These are phyloP conservation scores for Candidula unifasciata DNA, from an alignment of 2,888 invertebrate genomes.

Conservation along the genomic window DNA sequence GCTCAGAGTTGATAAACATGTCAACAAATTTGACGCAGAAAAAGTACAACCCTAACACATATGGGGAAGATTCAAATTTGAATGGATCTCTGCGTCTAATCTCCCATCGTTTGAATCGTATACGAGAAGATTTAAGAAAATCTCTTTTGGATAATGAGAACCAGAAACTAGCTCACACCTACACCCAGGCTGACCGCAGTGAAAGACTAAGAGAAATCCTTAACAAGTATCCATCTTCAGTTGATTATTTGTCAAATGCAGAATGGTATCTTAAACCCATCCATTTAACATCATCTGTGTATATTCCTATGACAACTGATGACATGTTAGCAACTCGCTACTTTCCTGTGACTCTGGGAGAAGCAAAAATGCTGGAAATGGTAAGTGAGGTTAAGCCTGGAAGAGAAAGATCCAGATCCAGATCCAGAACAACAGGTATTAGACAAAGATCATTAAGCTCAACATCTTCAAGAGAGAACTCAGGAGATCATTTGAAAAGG, in stretches of 20 bases:
- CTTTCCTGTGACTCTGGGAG: constrained; percentile 54
- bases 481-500: constrained; percentile 29
- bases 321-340: constrained; percentile 53
- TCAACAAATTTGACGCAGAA: constrained; percentile 52
- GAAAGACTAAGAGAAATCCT: constrained; percentile 24
- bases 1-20: constrained; percentile 51
- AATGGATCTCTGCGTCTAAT: constrained; percentile 46
- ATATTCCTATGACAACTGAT: constrained; percentile 49
- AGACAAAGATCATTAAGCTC: constrained; percentile 37
- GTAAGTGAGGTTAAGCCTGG: constrained; percentile 40
- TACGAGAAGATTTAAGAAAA: constrained; percentile 45
- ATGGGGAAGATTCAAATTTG: constrained; percentile 52
- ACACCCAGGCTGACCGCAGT: constrained; percentile 17
- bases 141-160: constrained; percentile 47
- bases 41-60: constrained; percentile 44
- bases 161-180: background rate
- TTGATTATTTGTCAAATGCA: background rate
- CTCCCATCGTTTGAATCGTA: constrained; percentile 45
- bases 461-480: constrained; percentile 28
- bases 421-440: background rate
- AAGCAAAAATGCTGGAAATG: constrained; percentile 39
- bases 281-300: constrained; percentile 29
- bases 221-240: constrained; percentile 20
- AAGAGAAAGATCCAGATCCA: constrained; percentile 16
- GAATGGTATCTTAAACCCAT: constrained; percentile 46